Percentiles rank a stretch among this genome's conserved stretches.
These are phyloP conservation scores for Cotesia chilonis DNA, from an alignment of 1,140 invertebrate species.

Conservation along the genomic window DNA sequence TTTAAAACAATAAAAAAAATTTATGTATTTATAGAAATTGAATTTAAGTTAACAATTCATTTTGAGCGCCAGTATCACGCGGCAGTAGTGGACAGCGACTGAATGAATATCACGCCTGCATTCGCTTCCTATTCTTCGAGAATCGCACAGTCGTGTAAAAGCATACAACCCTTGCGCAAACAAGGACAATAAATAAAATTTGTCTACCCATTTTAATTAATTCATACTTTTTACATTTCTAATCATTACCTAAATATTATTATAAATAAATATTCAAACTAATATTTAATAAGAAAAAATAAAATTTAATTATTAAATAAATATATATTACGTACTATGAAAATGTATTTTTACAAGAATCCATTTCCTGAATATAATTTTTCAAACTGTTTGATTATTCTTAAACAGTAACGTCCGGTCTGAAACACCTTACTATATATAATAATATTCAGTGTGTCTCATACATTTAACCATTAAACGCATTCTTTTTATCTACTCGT, in stretches of 20 bases:
- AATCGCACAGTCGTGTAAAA: slow-evolving; percentile 19
- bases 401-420: slow-evolving; percentile 53
- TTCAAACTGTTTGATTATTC: slow-evolving; percentile 59
- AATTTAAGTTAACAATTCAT: too few relatives aligned
- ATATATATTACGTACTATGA: too few relatives aligned
- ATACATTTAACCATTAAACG: slow-evolving; percentile 29
- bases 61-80: slow-evolving; percentile 40
- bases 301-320: too few relatives aligned
- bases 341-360: slow-evolving; percentile 33
- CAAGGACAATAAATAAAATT: slow-evolving; percentile 14
- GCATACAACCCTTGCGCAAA: not conserved
- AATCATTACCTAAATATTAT: too few relatives aligned
- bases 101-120: slow-evolving; percentile 39
- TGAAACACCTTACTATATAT: slow-evolving; percentile 26
- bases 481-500: slow-evolving; percentile 12
- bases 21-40: not conserved
- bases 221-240: too few relatives aligned
- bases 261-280: too few relatives aligned
- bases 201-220: not conserved
- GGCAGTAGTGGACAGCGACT: slow-evolving; percentile 50
- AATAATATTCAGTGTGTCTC: slow-evolving; percentile 27
- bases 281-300: too few relatives aligned
- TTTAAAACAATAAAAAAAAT: not conserved
- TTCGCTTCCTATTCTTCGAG: not conserved
- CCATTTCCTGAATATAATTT: slow-evolving; percentile 54